A percentile compares a stretch with the other conserved stretches of the same genome.
Evolutionary conservation across 2,113 vertebrate genomes (phyloP).

Genomic region (Ranitomeya variabilis): DNA sequence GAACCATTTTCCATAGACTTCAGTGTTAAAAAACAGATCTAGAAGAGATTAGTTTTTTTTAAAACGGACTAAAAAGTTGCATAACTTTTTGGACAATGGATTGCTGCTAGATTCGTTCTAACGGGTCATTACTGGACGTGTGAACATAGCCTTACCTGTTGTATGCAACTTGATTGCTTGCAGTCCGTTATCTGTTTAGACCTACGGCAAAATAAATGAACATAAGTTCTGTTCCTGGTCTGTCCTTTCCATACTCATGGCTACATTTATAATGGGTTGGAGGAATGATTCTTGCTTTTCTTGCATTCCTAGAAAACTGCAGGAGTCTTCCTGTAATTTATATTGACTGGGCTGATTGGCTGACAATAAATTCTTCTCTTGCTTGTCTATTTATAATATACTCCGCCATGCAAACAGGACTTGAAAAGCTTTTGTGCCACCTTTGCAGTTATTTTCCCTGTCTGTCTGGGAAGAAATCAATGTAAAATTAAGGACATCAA

Average conservation of each 20-base stretch:
- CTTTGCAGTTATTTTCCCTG: constrained; percentile 33
- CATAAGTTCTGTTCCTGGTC: background rate
- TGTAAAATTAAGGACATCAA: constrained; percentile 46
- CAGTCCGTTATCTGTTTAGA: background rate
- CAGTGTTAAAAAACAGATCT: no score
- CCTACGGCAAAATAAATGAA: background rate
- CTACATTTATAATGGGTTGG: background rate
- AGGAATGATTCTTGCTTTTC: background rate
- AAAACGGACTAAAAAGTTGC: no score
- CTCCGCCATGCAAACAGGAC: constrained; percentile 13
- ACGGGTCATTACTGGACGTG: no score
- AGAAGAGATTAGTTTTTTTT: no score
- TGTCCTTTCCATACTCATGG: background rate
- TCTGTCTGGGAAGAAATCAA: constrained; percentile 53
- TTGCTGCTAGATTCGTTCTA: no score
- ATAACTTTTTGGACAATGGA: no score
- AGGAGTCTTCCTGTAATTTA: constrained; percentile 20
- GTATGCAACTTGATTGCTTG: background rate
- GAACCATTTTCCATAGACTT: no score
- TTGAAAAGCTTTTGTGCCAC: constrained; percentile 5
- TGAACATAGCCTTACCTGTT: background rate
- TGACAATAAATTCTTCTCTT: constrained; percentile 19
- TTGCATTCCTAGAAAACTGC: background rate
- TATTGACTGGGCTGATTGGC: constrained; percentile 41
- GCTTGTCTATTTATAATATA: constrained; percentile 36